phyloP scores from a whole-genome alignment of 2,113 vertebrate genomes.

The Rhinolophus sinicus region DNA sequence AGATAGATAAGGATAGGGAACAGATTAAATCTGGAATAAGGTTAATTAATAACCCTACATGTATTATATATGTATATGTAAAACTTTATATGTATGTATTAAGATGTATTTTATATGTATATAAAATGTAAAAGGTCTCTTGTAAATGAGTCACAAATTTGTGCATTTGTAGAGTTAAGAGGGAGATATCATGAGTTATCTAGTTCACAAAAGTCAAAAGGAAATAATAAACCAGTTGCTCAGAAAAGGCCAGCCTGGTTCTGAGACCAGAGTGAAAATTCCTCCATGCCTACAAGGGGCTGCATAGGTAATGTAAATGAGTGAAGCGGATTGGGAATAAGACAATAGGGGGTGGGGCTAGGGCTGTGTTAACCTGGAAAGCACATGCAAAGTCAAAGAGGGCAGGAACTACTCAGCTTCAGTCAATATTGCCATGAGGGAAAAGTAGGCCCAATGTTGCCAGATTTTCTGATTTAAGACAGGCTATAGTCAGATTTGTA shows the following conservation, averaged over 20 bases:
- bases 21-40: constrained; percentile 28
- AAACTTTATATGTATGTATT: constrained; percentile 1
- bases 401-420: neutral
- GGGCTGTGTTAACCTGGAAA: neutral
- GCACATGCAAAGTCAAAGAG: neutral
- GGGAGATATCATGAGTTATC: neutral
- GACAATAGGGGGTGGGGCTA: neutral
- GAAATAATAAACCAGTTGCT: constrained; percentile 24
- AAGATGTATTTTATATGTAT: neutral
- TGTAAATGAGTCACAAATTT: constrained; percentile 12
- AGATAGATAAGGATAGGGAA: neutral
- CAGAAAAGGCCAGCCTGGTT: neutral
- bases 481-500: neutral
- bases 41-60: neutral
- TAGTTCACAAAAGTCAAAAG: neutral
- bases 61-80: neutral
- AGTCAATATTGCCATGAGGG: neutral
- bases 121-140: constrained; percentile 14
- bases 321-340: neutral
- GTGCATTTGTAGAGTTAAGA: constrained; percentile 33
- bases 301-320: neutral
- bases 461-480: neutral
- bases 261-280: constrained; percentile 7
- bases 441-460: neutral
- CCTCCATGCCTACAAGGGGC: neutral